Base-by-base conservation (phyloP, 1,140 invertebrate genomes). In the Zelostemma sp. region DNA sequence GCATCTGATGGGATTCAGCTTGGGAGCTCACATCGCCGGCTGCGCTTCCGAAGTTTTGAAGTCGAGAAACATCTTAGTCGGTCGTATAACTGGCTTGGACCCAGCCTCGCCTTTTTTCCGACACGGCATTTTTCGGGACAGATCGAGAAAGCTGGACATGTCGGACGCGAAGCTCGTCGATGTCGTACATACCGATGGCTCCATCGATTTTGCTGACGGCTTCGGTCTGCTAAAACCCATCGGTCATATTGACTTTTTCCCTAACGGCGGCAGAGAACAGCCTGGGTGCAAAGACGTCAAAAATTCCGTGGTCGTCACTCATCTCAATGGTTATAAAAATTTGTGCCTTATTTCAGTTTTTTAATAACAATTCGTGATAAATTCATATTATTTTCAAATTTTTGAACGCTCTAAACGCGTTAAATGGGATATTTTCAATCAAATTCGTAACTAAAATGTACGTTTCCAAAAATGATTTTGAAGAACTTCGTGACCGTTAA, bases 91-190 rank as follows among this genome's bases (percentile, higher is more conserved):
- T 25, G 93, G 90, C 47, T 70, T 92, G 25, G 91, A 93, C 79
- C 91, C 91, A 6, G 91, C 91, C 0, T 89, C 88, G 1, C 91
- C 91, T 0, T 87, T 91, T 57, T 93, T 92, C 74, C 80, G 88
- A 65, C 86, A 85, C 68, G 68, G 87, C 67, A 61, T 88, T n/a
- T 75, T 85, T 58, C 66, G 77, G 15, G 82, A 87, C 60, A 85
- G 74, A 40, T 74, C 79, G 1, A 74, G 79, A 74, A 91, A 85
- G 49, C 80, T 96, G 1, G 94, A 95, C 75, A 90, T 91, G 1
- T 88, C 88, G 0, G 95, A 96, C 73, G 95, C 95, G 8, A 83
- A 88, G 48, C 89, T 95, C 14, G 93, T 96, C 1, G 94, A 96
- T 76, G 91, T 94, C 17, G 93, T 96, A 75, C 94, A 95, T 73